Base-by-base conservation (phyloP, 2,888 invertebrate species). In the Folsomia candida region DNA sequence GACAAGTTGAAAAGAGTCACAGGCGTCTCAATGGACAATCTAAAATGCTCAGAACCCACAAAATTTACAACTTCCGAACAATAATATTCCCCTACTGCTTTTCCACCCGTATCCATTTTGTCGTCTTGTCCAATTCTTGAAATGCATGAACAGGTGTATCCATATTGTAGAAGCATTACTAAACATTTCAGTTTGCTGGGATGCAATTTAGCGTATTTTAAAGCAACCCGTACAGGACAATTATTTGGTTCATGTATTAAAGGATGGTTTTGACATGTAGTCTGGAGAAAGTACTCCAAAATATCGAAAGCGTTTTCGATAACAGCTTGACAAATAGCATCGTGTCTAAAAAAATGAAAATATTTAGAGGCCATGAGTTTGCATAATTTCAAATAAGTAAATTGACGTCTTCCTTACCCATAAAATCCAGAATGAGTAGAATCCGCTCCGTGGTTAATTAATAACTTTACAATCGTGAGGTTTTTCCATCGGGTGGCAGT, bases 291-390 rank as follows among this genome's bases (percentile, higher is more conserved):
- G 63, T 69, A 73, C 20, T 75, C 70, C 67, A 79, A 67, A 64
- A 78, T 78, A 25, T 74, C 73, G 54, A 64, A 73, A 9, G 76
- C 72, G 67, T 78, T 78, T 27, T 74, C 75, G 14, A 74, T 68
- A 22, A 78, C 75, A n/a, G 79, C 77, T 70, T 78, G 78, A 72
- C 71, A 78, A 26, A 79, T 71, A 3, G 77, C 78, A 69, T 78
- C 76, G 28, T 75, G 71, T 47, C 79, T 79, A 60, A 4, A 51
- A 65, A 69, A 69, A 28, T 18, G n/a, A 29, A 62, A 68, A 26
- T 20, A 26, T 51, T 27, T 28, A 18, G n/a, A n/a, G n/a, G n/a
- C n/a, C n/a, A n/a, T n/a, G n/a, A n/a, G n/a, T n/a, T n/a, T n/a
- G n/a, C n/a, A 27, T 66, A 37, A 67, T 69, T 69, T 51, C 65